Evolutionary conservation across 2,888 invertebrate species (phyloP).

Genomic region (Limnephilus marmoratus): DNA sequence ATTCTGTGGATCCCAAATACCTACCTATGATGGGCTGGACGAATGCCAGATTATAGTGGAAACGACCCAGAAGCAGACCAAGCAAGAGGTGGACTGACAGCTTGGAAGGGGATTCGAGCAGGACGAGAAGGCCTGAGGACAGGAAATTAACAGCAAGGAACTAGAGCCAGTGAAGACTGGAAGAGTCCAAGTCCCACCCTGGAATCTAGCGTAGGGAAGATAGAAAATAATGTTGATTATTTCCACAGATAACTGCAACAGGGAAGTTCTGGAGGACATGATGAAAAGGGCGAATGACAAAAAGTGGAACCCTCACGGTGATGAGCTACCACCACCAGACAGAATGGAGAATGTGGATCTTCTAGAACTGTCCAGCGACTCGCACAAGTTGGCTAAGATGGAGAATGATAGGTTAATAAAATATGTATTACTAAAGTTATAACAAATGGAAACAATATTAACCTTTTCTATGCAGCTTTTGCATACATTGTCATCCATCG

Average conservation of each 20-base stretch:
- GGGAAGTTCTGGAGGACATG: slow-evolving; percentile 50
- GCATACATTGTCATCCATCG: too few relatives aligned
- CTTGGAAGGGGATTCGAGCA: background rate
- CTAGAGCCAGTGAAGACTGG: too few relatives aligned
- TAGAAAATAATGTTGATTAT: background rate
- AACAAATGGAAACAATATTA: background rate
- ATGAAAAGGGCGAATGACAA: slow-evolving; percentile 30
- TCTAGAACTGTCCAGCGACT: slow-evolving; percentile 53
- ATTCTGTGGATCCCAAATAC: too few relatives aligned
- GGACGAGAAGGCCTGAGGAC: background rate
- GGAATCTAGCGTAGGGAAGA: background rate
- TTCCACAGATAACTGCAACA: slow-evolving; percentile 56
- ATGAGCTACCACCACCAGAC: slow-evolving; percentile 37
- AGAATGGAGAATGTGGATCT: slow-evolving; percentile 50
- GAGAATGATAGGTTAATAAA: slow-evolving; percentile 62
- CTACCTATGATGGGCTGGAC: too few relatives aligned
- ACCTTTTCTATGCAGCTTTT: too few relatives aligned
- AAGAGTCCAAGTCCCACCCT: background rate
- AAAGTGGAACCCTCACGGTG: slow-evolving; percentile 31
- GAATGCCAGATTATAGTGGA: too few relatives aligned
- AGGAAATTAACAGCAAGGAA: background rate
- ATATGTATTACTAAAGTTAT: background rate
- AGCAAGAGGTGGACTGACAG: background rate
- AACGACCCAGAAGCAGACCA: too few relatives aligned
- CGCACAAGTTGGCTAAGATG: slow-evolving; percentile 62